A percentile compares a stretch with the other conserved stretches of the same genome.
These are phyloP conservation scores for Himalopsyche tibetana DNA, from an alignment of 2,888 invertebrate genomes.

Conservation along the genomic window DNA sequence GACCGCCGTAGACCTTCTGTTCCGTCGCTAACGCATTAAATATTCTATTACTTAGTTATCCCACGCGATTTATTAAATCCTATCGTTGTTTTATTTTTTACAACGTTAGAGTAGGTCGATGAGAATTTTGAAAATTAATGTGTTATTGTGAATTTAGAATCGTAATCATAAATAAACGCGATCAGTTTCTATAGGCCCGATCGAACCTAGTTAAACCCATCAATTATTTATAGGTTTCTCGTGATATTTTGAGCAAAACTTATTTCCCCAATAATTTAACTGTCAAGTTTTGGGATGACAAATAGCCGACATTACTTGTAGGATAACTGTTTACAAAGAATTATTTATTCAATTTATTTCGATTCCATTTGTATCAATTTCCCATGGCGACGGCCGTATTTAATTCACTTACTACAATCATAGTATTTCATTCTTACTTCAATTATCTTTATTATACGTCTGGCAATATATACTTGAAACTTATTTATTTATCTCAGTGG, in stretches of 20 bases:
- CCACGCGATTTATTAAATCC: too few relatives aligned
- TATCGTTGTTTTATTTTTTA: not conserved
- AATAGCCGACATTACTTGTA: not conserved
- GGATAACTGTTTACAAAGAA: not conserved
- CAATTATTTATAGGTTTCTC: slow-evolving; percentile 39
- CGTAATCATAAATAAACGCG: slow-evolving; percentile 8
- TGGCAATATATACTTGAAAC: too few relatives aligned
- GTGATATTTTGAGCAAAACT: slow-evolving; percentile 1
- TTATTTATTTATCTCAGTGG: too few relatives aligned
- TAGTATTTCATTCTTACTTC: too few relatives aligned
- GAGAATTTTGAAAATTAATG: not conserved
- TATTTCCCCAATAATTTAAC: not conserved
- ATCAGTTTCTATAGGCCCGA: not conserved
- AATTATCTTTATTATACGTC: too few relatives aligned
- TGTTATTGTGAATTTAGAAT: not conserved
- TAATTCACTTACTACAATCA: not conserved
- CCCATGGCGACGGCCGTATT: not conserved
- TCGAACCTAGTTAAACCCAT: not conserved
- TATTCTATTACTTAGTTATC: too few relatives aligned
- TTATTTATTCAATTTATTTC: slow-evolving; percentile 23
- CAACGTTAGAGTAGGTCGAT: not conserved
- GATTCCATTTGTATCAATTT: not conserved
- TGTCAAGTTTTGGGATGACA: slow-evolving; percentile 24
- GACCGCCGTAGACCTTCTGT: too few relatives aligned
- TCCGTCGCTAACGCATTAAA: too few relatives aligned